Base-by-base conservation (phyloP, 1,140 invertebrate species). In the Pseudomyrmex flavicornis region DNA sequence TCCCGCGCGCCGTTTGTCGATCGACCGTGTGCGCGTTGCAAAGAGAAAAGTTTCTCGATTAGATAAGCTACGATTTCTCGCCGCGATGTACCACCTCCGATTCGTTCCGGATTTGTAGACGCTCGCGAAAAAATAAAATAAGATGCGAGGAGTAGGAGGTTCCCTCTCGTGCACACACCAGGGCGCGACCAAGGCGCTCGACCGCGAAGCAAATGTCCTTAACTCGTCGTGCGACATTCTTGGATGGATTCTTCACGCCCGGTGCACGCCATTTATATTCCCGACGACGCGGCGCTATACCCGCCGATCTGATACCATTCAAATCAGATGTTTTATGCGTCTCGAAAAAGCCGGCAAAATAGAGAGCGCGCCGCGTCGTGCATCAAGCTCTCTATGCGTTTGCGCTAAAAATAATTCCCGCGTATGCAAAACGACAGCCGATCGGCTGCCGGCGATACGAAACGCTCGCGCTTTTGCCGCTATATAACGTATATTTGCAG, bases 141-240 rank as follows among this genome's bases (percentile, higher is more conserved):
- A 48, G 54, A 69, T 15, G 44, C 26, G 20, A 44, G n/a, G 70
- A 76, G 59, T 80, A 48, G 77, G 72, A 82, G 68, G 73, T 63
- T 61, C 48, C 72, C 62, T 26, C 52, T 46, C 62, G 52, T 35
- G 35, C 35, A 35, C 35, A 35, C 35, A 58, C 58, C 74, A n/a
- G 69, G 68, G 85, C 56, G 84, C 74, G 86, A 88, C 87, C 80
- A 44, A 68, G 75, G 63, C 75, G 69, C 52, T 63, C 65, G 46
- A 63, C 54, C 84, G 76, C 80, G 61, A 62, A 72, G 80, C 56
- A 77, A 89, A 84, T 52, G 73, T 77, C 52, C 70, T 72, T 74
- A 86, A 88, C 88, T 84, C 84, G 88, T 89, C 80, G 82, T 70
- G 70, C 88, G 86, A 88, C 88, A 89, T 89, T 89, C 88, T 88